Conservation (phyloP, 1,140 invertebrate species). For the Charaxes varanes region DNA sequence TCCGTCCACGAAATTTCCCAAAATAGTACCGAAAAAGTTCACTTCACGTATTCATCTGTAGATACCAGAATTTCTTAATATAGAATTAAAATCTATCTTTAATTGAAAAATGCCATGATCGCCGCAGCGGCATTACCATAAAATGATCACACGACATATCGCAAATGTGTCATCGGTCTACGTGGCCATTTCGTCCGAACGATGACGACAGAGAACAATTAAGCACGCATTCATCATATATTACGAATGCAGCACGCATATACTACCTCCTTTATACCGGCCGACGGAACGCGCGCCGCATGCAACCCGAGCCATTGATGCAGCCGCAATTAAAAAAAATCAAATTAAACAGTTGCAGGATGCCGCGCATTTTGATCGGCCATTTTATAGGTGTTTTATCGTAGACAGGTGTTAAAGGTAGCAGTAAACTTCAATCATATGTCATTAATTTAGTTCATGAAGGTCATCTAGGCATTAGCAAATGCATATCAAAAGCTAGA, state of each 20-base stretch:
- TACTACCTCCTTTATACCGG: constrained; percentile 22
- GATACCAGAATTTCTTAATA: no score
- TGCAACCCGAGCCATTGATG: constrained; percentile 14
- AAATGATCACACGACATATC: no score
- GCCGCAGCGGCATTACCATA: no score
- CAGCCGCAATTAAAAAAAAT: constrained; percentile 33
- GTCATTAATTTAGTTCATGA: no score
- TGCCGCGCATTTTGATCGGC: constrained; percentile 1
- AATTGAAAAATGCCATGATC: no score
- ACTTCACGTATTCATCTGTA: no score
- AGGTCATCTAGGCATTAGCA: no score
- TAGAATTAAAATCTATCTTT: no score
- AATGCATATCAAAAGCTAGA: no score
- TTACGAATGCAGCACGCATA: constrained; percentile 22
- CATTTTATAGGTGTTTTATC: constrained; percentile 2
- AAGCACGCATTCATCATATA: constrained; percentile 20
- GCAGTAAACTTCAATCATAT: background rate
- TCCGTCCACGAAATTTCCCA: no score
- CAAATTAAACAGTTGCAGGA: constrained; percentile 13
- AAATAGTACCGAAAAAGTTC: no score
- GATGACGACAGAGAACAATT: constrained; percentile 20
- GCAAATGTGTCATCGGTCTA: constrained; percentile 3
- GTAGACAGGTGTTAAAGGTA: background rate
- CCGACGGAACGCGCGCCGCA: constrained; percentile 28
- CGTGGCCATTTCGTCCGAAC: constrained; percentile 2